Percentiles rank a stretch among this genome's conserved stretches.
phyloP scores from a whole-genome alignment of 2,113 vertebrate genomes.

The Raphicerus campestris region DNA sequence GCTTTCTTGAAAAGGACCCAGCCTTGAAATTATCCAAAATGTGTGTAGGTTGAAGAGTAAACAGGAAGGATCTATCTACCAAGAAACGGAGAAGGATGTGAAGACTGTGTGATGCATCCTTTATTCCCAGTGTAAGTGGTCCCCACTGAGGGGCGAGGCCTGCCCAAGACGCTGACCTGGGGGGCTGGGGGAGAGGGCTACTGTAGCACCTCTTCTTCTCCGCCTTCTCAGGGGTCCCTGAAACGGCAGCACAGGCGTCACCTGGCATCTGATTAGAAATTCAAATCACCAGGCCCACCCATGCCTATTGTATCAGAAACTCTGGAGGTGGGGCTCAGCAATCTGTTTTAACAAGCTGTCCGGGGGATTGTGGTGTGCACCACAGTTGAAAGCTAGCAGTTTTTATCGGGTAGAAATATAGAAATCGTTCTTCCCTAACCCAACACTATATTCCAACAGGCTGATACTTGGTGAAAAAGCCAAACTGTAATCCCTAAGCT shows the following conservation, averaged over 20 bases:
- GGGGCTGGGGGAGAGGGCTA: no score
- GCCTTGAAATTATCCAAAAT: background rate
- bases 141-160: background rate
- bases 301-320: background rate
- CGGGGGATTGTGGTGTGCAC: background rate
- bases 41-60: background rate
- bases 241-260: background rate
- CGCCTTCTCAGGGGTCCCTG: background rate
- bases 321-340: background rate
- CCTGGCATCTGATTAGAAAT: background rate
- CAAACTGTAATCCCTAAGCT: background rate
- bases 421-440: background rate
- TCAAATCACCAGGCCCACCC: background rate
- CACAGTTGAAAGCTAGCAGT: background rate
- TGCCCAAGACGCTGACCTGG: background rate
- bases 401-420: background rate
- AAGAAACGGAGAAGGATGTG: background rate
- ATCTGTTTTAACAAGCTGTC: background rate
- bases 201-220: background rate
- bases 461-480: background rate
- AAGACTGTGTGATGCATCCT: background rate
- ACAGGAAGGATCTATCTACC: background rate
- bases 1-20: background rate
- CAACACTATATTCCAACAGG: background rate
- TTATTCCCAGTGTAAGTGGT: background rate